Conservation (phyloP, 1,140 invertebrate genomes). For the Atta colombica region DNA sequence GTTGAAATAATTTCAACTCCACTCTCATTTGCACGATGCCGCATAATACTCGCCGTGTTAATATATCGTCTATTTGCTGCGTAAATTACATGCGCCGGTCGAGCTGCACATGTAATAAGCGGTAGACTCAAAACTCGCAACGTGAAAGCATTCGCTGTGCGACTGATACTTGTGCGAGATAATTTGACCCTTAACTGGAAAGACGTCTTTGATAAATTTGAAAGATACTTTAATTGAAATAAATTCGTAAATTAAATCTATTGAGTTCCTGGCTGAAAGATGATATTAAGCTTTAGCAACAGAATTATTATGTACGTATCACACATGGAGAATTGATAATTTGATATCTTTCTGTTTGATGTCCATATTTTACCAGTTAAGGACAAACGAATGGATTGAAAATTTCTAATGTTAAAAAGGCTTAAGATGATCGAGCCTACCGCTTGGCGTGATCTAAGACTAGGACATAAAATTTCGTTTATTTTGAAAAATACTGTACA, state of each 20-base stretch:
- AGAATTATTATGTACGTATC: not conserved
- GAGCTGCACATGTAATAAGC: constrained; percentile 41
- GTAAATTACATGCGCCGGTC: constrained; percentile 36
- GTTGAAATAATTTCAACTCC: constrained; percentile 31
- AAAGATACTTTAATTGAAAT: constrained; percentile 9
- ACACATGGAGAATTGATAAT: not conserved
- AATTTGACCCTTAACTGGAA: constrained; percentile 26
- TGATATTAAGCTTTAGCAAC: not conserved
- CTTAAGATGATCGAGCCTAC: constrained; percentile 62
- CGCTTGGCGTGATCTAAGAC: constrained; percentile 59
- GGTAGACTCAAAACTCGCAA: constrained; percentile 55
- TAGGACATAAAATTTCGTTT: constrained; percentile 69
- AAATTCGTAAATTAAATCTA: constrained; percentile 24
- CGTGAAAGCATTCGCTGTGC: constrained; percentile 13
- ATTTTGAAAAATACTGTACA: constrained; percentile 81
- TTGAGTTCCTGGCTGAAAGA: not conserved
- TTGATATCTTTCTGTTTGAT: not conserved
- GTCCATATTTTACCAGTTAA: not conserved
- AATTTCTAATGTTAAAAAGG: constrained; percentile 35
- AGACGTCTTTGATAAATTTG: constrained; percentile 20
- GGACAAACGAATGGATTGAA: constrained; percentile 35
- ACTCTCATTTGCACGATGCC: constrained; percentile 75
- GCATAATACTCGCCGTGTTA: constrained; percentile 62
- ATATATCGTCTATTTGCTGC: constrained; percentile 31
- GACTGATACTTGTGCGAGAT: constrained; percentile 17